A percentile compares a stretch with the other conserved stretches of the same genome.
These are phyloP conservation scores for Geophilus truncorum DNA, from an alignment of 2,888 invertebrate species.

Conservation along the genomic window DNA sequence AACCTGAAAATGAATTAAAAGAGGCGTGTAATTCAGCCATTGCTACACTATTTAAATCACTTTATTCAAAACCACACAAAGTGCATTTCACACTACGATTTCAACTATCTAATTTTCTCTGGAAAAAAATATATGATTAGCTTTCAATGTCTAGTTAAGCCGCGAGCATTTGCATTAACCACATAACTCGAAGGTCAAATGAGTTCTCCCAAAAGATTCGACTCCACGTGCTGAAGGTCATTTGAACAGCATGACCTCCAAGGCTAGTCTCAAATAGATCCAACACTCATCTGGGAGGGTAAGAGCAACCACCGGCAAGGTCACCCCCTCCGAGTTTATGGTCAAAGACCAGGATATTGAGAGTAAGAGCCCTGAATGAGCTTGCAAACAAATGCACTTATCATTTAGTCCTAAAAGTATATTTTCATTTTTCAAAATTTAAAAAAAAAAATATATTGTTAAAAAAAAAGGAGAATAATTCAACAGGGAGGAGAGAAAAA, in stretches of 20 bases:
- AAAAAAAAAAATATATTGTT: no score
- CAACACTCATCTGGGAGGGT: conserved; percentile 25
- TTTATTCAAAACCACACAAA: background rate
- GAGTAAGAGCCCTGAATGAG: background rate
- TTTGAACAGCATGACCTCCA: conserved; percentile 30
- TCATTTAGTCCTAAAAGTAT: no score
- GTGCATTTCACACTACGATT: background rate
- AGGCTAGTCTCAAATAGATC: conserved; percentile 6
- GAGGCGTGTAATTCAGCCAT: background rate
- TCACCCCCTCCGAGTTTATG: conserved; percentile 32
- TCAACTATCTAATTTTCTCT: background rate
- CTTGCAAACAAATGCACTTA: background rate
- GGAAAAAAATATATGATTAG: background rate
- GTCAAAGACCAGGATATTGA: conserved; percentile 34
- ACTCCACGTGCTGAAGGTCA: conserved; percentile 30
- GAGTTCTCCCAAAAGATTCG: conserved; percentile 6
- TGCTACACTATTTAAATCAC: conserved; percentile 3
- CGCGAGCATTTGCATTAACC: conserved; percentile 9
- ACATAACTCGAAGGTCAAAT: conserved; percentile 22
- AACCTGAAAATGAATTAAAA: conserved; percentile 61
- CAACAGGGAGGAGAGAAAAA: background rate
- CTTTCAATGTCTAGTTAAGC: conserved; percentile 17
- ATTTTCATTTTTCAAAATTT: no score
- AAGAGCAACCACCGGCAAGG: conserved; percentile 31
- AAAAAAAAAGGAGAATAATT: no score